Evolutionary conservation across 2,113 vertebrate species (phyloP), one percentile per base, ranked within the genome.

Genomic region (Pterophyllum scalare): DNA sequence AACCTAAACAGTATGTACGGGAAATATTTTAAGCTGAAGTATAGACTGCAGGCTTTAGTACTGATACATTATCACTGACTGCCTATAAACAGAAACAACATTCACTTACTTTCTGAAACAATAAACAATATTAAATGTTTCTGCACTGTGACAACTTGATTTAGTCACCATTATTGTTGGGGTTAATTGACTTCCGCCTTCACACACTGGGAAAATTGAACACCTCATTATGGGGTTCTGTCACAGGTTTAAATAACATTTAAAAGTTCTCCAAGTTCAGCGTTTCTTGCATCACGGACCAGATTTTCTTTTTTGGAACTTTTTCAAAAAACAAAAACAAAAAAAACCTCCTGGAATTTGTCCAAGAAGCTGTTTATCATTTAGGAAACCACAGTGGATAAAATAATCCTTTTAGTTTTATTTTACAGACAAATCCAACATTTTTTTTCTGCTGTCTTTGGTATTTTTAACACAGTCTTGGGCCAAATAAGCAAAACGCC

Each of bases 111-210:
- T 77, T 10, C 38, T 67, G 84, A 79, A 81, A 84, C 82, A 87
- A 80, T 77, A 84, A 86, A 75, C 20, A 22, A 4, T 22, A 22
- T 81, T 75, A 78, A 81, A 82, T 78, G 43, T 82, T 49, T 24
- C 70, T 67, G 83, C 43, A 67, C 54, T 57, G 72, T 75, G 74
- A 79, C 67, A 72, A 54, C 46, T 52, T 72, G 67, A 72, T 83
- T 79, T 60, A 74, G 46, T 22, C 0, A 1, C 40, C 59, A 72
- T 86, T 57, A 75, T 84, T 82, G 75, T 82, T 56, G 2, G 14
- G 72, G 67, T 85, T 85, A 76, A 89, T 81, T 83, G 70, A 89
- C 60, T 85, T 86, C 74, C 75, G 83, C 65, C 20, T 70, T 61
- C 8, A 40, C 38, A 49, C 31, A 28, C 1, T 43, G 49, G 43